phyloP scores from a whole-genome alignment of 2,797 vertebrate species.

The Lerista edwardsae region DNA sequence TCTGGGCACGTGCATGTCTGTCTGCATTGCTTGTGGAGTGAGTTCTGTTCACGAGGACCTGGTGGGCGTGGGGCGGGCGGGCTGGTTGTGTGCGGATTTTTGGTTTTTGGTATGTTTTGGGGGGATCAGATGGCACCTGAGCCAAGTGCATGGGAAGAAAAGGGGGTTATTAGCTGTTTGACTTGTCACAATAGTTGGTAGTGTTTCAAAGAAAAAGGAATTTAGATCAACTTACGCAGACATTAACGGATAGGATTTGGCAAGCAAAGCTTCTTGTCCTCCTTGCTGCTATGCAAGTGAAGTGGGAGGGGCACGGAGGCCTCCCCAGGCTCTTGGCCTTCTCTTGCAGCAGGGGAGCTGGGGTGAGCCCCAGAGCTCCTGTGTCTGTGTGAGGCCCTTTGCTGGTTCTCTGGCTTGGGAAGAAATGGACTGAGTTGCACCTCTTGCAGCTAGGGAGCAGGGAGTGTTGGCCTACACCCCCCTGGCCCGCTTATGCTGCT shows the following conservation, averaged over 20 bases:
- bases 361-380: neutral
- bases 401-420: conserved; percentile 59
- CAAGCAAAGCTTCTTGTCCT: conserved; percentile 60
- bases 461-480: conserved; percentile 44
- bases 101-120: conserved; percentile 53
- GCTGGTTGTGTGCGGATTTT: conserved; percentile 34
- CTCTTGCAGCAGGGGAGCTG: conserved; percentile 33
- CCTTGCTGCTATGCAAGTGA: conserved; percentile 45
- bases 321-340: neutral
- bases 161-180: conserved; percentile 68
- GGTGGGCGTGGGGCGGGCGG: neutral
- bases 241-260: conserved; percentile 57
- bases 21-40: conserved; percentile 67
- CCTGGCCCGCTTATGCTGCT: conserved; percentile 19
- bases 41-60: conserved; percentile 67
- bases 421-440: conserved; percentile 33
- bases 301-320: conserved; percentile 6
- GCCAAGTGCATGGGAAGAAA: conserved; percentile 60
- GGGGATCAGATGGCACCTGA: conserved; percentile 47
- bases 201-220: conserved; percentile 51
- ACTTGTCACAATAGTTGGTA: conserved; percentile 76
- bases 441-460: conserved; percentile 56
- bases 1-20: conserved; percentile 54
- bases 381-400: conserved; percentile 42
- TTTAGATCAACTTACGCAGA: conserved; percentile 51